Percentiles rank a stretch among this genome's conserved stretches.
phyloP scores from a whole-genome alignment of 2,797 vertebrate species.

The Galago senegalensis region DNA sequence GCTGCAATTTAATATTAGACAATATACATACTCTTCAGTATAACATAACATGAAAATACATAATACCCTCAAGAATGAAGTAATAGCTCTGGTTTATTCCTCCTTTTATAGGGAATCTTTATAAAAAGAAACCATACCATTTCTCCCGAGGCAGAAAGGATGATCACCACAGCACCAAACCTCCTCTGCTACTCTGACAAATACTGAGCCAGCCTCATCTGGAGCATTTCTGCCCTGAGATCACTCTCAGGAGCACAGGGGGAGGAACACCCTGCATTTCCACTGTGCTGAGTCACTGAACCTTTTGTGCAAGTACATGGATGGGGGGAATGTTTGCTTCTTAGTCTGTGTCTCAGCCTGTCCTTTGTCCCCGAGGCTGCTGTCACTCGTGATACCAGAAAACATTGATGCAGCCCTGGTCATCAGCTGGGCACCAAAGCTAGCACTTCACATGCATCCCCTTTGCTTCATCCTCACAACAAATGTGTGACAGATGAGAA shows the following conservation, averaged over 20 bases:
- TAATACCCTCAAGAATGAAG: not conserved
- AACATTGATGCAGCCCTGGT: not conserved
- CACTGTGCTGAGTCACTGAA: conserved; percentile 42
- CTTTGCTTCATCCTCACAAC: conserved; percentile 35
- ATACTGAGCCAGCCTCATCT: not conserved
- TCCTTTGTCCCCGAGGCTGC: not conserved
- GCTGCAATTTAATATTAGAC: not conserved
- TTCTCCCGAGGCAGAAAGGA: not conserved
- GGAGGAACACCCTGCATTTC: not conserved
- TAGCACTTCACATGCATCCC: not conserved
- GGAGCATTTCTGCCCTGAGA: not conserved
- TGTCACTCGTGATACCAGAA: not conserved
- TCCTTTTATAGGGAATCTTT: conserved; percentile 18
- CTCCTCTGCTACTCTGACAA: not conserved
- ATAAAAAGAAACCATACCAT: conserved; percentile 8
- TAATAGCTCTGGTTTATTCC: not conserved
- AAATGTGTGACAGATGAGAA: not conserved
- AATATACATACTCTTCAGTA: conserved; percentile 22
- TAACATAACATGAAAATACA: not conserved
- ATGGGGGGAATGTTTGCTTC: not conserved
- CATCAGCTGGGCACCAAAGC: not conserved
- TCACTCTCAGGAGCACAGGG: not conserved
- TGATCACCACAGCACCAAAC: not conserved
- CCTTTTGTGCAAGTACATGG: not conserved
- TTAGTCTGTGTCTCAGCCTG: not conserved